Base-by-base conservation (phyloP, 2,113 vertebrate genomes). In the Silurus asotus region DNA sequence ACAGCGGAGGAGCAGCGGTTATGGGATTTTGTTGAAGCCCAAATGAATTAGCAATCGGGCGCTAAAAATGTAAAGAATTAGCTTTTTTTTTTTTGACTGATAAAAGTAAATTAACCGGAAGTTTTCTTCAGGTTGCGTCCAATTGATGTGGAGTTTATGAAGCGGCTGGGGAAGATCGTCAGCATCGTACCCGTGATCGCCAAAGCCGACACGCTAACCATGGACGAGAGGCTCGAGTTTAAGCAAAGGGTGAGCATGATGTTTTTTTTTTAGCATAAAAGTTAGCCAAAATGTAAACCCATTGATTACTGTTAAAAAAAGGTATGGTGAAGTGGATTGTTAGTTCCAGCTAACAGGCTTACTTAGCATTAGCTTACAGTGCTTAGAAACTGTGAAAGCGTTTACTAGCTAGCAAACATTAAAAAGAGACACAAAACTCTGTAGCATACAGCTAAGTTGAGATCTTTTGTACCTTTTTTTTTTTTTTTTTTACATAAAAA, bases 91-190 rank as follows among this genome's bases (percentile, higher is more conserved):
- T 59, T 58, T 13, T 76, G 13, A 15, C 37, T 53, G 37, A 37
- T 37, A 37, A 77, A 28, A 6, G 1, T 51, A 4, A 20, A 72
- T 69, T 79, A 23, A 56, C 2, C 15, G 81, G 4, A 74, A 14
- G 23, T 81, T 81, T 69, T 61, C 81, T 70, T 0, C 90, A 98
- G 97, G 95, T 94, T 98, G 90, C 96, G 97, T 19, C 95, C 96
- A 0, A 94, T 98, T 65, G 97, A 98, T 72, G 88, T 97, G 70
- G 97, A 97, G 91, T 97, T 97, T 91, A 96, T 98, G 97, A 95
- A 93, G 89, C 91, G 96, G 64, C 91, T 98, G 88, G 95, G 95
- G 67, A 95, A 95, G 89, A 96, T 97, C 0, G 96, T 97, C 83
- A 98, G 96, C 51, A 95, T 98, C 56, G 96, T 97, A 15, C 97